Base-by-base conservation (phyloP, 2,797 vertebrate genomes). In the Hydrocynus forskahlii region DNA sequence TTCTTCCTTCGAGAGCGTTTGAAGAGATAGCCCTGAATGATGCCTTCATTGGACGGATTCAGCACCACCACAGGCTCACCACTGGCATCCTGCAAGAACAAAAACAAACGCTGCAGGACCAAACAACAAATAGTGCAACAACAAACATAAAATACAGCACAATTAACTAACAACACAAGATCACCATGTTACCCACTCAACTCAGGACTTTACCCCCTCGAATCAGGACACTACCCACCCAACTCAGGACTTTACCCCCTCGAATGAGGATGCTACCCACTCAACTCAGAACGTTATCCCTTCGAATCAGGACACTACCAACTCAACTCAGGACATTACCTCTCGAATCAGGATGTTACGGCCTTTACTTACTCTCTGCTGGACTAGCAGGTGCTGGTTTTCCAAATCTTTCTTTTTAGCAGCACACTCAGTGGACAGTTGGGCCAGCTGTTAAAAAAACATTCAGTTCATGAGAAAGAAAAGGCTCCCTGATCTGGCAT, bases 21-120 rank as follows among this genome's bases (percentile, higher is more conserved):
- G 87, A 94, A 95, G n/a, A 95, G 89, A 83, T 92, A 92, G 70
- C 94, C 92, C 82, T 92, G 91, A 62, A 95, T 93, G 70, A 88
- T 80, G 75, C 86, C 89, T 68, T 85, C 82, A 0, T 79, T 88
- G 1, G 69, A 77, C 0, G 88, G 84, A 84, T 87, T 86, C 4
- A 76, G 79, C 23, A 84, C 75, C 48, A 92, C 86, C 64, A 85
- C 77, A 0, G 89, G 88, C 81, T 93, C 93, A 0, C 94, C 93
- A 1, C 89, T 92, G n/a, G 57, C 57, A 59, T 59, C 57, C 57
- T 59, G n/a, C n/a, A 9, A 2, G 23, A 23, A 12, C 7, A 23
- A 10, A 8, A 13, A 2, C 48, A 50, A 50, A 50, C 8, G 12
- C 52, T 54, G 52, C 16, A 17, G 14, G 14, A 54, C 2, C 52